phyloP scores from a whole-genome alignment of 2,113 vertebrate genomes.

The Halcyon senegalensis region DNA sequence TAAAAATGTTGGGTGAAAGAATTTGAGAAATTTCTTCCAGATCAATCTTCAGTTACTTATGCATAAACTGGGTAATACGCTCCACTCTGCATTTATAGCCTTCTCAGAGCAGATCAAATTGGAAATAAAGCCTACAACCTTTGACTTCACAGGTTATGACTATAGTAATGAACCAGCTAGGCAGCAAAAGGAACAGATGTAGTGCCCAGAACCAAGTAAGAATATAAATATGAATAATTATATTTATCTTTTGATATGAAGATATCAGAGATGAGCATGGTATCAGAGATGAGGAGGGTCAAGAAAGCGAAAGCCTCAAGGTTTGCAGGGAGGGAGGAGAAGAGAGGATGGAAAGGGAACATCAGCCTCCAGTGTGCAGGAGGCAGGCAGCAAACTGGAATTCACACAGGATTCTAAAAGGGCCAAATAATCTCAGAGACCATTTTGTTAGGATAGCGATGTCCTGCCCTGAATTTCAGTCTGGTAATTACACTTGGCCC shows the following conservation, averaged over 20 bases:
- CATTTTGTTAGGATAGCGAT: background rate
- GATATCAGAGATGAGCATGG: background rate
- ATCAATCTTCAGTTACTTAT: background rate
- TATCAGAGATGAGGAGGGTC: background rate
- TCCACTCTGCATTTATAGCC: background rate
- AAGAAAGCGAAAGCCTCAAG: background rate
- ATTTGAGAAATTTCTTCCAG: slow-evolving; percentile 6
- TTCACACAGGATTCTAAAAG: background rate
- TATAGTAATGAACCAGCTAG: background rate
- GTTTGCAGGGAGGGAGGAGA: background rate
- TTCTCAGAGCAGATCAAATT: background rate
- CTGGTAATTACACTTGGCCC: background rate
- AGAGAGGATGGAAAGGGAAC: background rate
- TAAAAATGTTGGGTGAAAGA: background rate
- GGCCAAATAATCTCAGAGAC: background rate
- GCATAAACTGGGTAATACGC: slow-evolving; percentile 9
- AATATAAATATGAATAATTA: background rate
- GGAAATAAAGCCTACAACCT: background rate
- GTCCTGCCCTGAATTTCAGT: background rate
- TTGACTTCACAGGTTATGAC: background rate
- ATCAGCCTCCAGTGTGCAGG: background rate
- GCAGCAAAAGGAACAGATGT: background rate
- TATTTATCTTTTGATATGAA: background rate
- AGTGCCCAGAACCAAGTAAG: background rate
- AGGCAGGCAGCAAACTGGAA: background rate